Base-by-base conservation (phyloP, 2,888 invertebrate genomes). In the Melanchra persicariae region DNA sequence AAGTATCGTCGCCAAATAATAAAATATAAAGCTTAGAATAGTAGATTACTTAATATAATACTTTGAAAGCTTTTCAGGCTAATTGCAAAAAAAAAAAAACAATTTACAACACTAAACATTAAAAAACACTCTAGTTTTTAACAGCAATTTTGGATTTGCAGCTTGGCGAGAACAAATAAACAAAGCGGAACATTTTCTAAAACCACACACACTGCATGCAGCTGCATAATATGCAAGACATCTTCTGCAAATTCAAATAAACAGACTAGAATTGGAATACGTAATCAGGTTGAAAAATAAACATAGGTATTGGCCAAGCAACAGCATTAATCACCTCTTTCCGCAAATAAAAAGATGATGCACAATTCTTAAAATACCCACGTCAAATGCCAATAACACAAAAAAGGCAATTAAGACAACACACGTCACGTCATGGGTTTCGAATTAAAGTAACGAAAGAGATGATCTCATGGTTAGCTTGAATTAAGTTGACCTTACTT, bases 401-500 rank as follows among this genome's bases (percentile, higher is more conserved):
- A 4, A 72, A 61, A 70, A 70, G n/a, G 59, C 43, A 45, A 37
- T 34, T 55, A 40, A 63, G 52, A 60, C 17, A 49, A 34, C 40
- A 30, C 22, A 30, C 34, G 49, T 55, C 60, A 80, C 47, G 49
- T 67, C 62, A 65, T 69, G 73, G 66, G 52, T 63, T 60, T 63
- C 30, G 24, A 55, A 81, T 81, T 63, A 57, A 70, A 63, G 40
- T 63, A 40, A 60, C 26, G 45, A 70, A 81, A 37, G 1, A 30
- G 82, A 78, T 82, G 79, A 79, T 82, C 66, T 79, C 79, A 79
- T 61, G 34, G 24, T 45, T 51, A 59, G 40, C n/a, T 65, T 64
- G 51, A 70, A 81, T 59, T 47, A 17, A 51, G 12, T 60, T 55
- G 47, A 77, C 40, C 47, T 61, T 77, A 59, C 49, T 55, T 63